A percentile compares a stretch with the other conserved stretches of the same genome.
phyloP scores from a whole-genome alignment of 2,113 vertebrate species.

The Daboia siamensis region DNA sequence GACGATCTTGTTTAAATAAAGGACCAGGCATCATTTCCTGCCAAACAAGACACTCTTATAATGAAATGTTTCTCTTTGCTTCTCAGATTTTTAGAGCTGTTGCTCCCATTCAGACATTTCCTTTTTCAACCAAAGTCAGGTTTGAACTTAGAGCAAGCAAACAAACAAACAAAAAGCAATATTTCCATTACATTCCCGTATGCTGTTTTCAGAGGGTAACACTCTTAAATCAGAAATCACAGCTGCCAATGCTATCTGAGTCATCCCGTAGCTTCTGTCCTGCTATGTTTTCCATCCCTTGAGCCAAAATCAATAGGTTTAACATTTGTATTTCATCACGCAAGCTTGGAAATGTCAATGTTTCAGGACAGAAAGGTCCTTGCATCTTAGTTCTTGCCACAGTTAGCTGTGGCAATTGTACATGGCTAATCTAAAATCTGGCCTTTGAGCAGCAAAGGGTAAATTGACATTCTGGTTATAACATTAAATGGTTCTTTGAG shows the following conservation, averaged over 20 bases:
- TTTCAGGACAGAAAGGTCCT: conserved; percentile 4
- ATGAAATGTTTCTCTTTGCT: conserved; percentile 32
- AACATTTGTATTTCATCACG: conserved; percentile 32
- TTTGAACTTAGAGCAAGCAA: not conserved
- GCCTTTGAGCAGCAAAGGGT: not conserved
- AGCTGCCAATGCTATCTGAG: conserved; percentile 15
- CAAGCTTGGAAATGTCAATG: conserved; percentile 22
- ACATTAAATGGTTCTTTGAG: not conserved
- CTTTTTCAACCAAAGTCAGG: not conserved
- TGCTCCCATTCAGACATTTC: not conserved
- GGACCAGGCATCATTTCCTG: conserved; percentile 30
- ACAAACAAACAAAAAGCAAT: not conserved
- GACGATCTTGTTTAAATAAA: conserved; percentile 46
- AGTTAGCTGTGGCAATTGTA: not conserved
- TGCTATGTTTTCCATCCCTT: conserved; percentile 34
- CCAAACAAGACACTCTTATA: conserved; percentile 39
- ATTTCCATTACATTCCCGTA: not conserved
- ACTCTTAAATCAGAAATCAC: not conserved
- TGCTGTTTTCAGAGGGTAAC: conserved; percentile 3
- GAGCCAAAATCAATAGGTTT: conserved; percentile 40
- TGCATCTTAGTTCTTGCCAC: not conserved
- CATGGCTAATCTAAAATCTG: not conserved
- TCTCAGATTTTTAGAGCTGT: not conserved
- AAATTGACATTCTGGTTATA: not conserved
- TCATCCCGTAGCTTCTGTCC: conserved; percentile 26